Conservation (phyloP, 2,113 vertebrate genomes). For the Hystrix brachyura region DNA sequence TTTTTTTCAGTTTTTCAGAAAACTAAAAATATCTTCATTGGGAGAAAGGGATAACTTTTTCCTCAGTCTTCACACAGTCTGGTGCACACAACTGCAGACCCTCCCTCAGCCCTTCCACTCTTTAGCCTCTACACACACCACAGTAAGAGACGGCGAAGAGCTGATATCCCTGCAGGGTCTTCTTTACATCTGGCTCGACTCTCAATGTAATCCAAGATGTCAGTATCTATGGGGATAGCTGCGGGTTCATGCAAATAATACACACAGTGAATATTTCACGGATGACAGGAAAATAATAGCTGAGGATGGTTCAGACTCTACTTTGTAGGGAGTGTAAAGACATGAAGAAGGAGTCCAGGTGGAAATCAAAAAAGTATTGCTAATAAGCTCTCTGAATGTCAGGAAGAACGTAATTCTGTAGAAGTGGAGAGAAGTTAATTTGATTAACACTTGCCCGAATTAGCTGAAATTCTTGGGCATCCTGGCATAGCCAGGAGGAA, state of each 20-base stretch:
- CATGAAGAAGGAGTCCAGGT: background rate
- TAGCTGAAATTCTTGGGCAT: constrained; percentile 51
- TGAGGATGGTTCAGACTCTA: background rate
- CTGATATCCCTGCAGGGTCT: background rate
- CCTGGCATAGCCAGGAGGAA: constrained; percentile 52
- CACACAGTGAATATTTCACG: background rate
- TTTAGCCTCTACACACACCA: too few species aligned
- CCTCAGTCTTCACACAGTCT: background rate
- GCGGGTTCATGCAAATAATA: background rate
- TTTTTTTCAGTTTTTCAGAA: constrained; percentile 36
- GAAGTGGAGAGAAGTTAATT: constrained; percentile 60
- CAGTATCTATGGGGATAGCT: background rate
- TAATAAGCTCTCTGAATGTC: constrained; percentile 38
- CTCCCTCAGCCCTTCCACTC: background rate
- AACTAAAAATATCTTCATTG: constrained; percentile 32
- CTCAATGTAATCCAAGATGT: background rate
- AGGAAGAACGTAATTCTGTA: constrained; percentile 31
- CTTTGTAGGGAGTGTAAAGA: background rate
- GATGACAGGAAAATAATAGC: background rate
- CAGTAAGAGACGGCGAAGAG: background rate
- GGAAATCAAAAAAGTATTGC: constrained; percentile 53
- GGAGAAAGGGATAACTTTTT: background rate
- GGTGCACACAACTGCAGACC: background rate
- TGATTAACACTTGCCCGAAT: constrained; percentile 64
- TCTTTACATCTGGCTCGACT: background rate